phyloP scores from a whole-genome alignment of 92 coral and sea anemone genomes.

The Palythoa grandiflora region DNA sequence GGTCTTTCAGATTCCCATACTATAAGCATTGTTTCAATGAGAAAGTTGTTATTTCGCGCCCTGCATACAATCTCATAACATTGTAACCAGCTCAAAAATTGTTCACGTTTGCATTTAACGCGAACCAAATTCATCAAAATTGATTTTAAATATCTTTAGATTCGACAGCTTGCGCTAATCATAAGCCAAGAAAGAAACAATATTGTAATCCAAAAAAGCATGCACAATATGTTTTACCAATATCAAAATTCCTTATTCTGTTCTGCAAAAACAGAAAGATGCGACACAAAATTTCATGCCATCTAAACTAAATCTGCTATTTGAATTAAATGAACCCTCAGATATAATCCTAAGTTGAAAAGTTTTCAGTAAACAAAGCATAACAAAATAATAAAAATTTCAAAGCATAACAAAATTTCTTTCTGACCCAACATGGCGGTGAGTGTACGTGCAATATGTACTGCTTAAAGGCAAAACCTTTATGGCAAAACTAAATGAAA shows the following conservation, averaged over 20 bases:
- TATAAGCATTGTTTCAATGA: too few species aligned
- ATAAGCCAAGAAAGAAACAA: not conserved
- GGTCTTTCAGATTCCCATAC: too few species aligned
- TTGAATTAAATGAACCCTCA: too few species aligned
- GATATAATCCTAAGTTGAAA: not conserved
- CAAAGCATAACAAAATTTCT: not conserved
- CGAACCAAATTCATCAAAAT: too few species aligned
- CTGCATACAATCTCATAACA: too few species aligned
- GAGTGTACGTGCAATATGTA: not conserved
- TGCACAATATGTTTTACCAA: not conserved
- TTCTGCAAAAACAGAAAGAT: slow-evolving; percentile 38
- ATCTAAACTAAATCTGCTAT: not conserved
- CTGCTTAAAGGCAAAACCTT: not conserved
- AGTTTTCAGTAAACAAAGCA: not conserved
- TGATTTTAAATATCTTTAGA: not conserved
- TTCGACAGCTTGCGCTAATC: not conserved
- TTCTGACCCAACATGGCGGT: slow-evolving; percentile 39
- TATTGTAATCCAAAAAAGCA: not conserved
- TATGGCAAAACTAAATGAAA: not conserved
- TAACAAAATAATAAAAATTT: too few species aligned
- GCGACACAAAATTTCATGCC: not conserved
- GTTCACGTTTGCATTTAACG: too few species aligned
- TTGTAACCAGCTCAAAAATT: too few species aligned
- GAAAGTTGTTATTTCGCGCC: too few species aligned
- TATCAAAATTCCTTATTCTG: slow-evolving; percentile 15